Percentiles rank a stretch among this genome's conserved stretches.
phyloP scores from a whole-genome alignment of 1,140 invertebrate genomes.

The Monomorium pharaonis region DNA sequence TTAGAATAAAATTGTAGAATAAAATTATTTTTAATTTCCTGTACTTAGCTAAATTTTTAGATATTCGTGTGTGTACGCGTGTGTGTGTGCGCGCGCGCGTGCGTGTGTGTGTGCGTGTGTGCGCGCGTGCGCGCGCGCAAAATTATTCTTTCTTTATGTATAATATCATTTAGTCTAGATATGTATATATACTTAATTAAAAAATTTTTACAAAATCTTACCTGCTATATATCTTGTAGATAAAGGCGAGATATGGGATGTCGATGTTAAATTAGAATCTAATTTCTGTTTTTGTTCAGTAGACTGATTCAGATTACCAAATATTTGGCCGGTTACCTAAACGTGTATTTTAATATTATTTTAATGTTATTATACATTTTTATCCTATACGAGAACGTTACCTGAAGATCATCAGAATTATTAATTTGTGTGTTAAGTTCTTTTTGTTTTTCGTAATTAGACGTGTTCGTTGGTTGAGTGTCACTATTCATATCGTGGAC shows the following conservation, averaged over 20 bases:
- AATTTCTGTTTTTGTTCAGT: constrained; percentile 54
- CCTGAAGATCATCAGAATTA: constrained; percentile 39
- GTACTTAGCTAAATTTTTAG: too few relatives aligned
- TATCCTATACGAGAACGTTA: neutral
- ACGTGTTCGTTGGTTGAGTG: neutral
- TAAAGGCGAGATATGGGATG: neutral
- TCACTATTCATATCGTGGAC: constrained; percentile 59
- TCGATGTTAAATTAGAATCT: neutral
- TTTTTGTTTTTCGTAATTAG: constrained; percentile 56
- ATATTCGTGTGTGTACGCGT: too few relatives aligned
- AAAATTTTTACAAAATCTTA: neutral
- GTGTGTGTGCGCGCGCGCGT: too few relatives aligned
- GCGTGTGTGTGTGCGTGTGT: too few relatives aligned
- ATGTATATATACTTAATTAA: neutral
- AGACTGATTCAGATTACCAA: constrained; percentile 63
- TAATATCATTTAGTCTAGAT: too few relatives aligned
- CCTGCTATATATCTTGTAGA: constrained; percentile 8
- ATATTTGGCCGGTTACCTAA: constrained; percentile 61
- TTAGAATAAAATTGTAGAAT: too few relatives aligned
- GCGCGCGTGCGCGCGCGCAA: too few relatives aligned
- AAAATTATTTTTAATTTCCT: too few relatives aligned
- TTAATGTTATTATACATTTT: neutral
- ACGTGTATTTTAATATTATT: neutral
- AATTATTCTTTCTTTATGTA: too few relatives aligned
- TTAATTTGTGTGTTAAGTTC: constrained; percentile 43